Evolutionary conservation across 2,113 vertebrate genomes (phyloP), one percentile per base, ranked within the genome.

Genomic region (Lagenorhynchus albirostris): DNA sequence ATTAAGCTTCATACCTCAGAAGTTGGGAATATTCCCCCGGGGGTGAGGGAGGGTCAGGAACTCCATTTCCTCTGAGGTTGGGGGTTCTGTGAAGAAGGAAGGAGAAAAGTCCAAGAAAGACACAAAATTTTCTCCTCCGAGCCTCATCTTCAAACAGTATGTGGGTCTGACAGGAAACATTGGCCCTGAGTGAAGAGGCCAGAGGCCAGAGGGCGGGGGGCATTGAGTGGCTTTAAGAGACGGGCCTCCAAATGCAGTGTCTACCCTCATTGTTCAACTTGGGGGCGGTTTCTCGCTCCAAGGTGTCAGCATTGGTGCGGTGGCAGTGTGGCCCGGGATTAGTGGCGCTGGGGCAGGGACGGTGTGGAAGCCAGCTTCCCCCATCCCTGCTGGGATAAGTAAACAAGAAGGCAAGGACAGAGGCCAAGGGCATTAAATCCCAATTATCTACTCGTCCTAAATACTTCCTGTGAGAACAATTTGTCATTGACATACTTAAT

Each of bases 401-500:
- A 98, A 98, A 98, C 96, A 98, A 89, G 50, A 95, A 96, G 73
- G 92, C 85, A 92, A 97, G 96, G 96, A 98, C 97, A 96, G 96
- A 95, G 98, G 96, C 94, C 97, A 98, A 87, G 98, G 97, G 91
- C 98, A 98, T 95, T 98, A 98, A 98, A 98, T 98, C 97, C 98
- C 98, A 98, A 98, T 98, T 98, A 98, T 98, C 96, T 98, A 83
- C 93, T 97, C 63, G 55, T 97, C 94, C 94, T 98, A 98, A 99
- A 98, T 98, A 96, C 97, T 98, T 99, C 98, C 98, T 98, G 95
- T 92, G 97, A 98, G 97, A 98, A 98, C 98, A 98, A 99, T 99
- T 99, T 98, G 98, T 98, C 97, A 98, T 98, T 99, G 98, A 98
- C 98, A 98, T 98, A 97, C 96, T 98, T 98, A 97, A 98, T 99